phyloP scores from a whole-genome alignment of 2,797 vertebrate species.

The Neosilurus hyrtlii region DNA sequence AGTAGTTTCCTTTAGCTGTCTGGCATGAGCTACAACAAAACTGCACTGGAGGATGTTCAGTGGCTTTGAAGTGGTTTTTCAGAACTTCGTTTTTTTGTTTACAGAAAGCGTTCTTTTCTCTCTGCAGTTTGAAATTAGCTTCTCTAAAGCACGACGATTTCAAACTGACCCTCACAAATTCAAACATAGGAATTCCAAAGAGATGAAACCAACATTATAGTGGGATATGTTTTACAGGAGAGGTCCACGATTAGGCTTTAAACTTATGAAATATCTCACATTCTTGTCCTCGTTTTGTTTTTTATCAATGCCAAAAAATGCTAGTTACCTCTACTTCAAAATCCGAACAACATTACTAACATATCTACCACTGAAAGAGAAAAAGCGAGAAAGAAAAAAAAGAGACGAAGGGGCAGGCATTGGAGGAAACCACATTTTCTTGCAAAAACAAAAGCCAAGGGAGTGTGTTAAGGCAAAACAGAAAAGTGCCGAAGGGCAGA shows the following conservation, averaged over 20 bases:
- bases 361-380: background rate
- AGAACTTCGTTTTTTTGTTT: background rate
- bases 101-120: background rate
- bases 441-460: conserved; percentile 2
- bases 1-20: conserved; percentile 17
- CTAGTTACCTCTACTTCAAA: background rate
- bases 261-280: background rate
- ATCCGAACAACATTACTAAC: background rate
- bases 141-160: background rate
- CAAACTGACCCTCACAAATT: background rate
- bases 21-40: conserved; percentile 8
- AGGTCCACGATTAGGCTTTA: background rate
- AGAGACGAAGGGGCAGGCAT: background rate
- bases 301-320: background rate
- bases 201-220: background rate
- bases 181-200: background rate
- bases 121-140: background rate
- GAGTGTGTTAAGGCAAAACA: conserved; percentile 15
- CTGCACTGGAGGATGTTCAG: background rate
- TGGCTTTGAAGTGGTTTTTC: background rate
- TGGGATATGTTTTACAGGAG: background rate
- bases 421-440: conserved; percentile 17
- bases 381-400: background rate
- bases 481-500: conserved; percentile 4
- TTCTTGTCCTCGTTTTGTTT: background rate